phyloP scores from a whole-genome alignment of 2,888 invertebrate species.

The Drosophila meridiana region DNA sequence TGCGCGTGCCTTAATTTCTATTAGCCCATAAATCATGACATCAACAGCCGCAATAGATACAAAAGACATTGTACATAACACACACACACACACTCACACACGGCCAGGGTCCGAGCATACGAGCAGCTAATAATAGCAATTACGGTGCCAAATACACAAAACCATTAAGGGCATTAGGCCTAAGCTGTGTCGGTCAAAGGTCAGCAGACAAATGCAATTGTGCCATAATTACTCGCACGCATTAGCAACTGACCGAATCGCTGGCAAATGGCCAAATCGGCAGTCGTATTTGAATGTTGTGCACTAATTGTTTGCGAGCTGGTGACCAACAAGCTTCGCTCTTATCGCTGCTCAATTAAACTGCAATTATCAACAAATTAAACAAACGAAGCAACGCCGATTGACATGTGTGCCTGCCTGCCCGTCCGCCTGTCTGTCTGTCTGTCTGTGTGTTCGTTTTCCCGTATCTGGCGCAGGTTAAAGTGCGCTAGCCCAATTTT shows the following conservation, averaged over 20 bases:
- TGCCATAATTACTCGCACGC: slow-evolving; percentile 42
- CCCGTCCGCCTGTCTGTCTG: neutral
- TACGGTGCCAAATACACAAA: slow-evolving; percentile 56
- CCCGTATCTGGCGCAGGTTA: slow-evolving; percentile 44
- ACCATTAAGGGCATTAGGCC: slow-evolving; percentile 50
- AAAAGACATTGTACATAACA: neutral
- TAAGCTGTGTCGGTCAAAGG: slow-evolving; percentile 43
- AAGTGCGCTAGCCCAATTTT: slow-evolving; percentile 55
- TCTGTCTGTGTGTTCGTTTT: too few relatives aligned
- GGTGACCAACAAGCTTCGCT: slow-evolving; percentile 12
- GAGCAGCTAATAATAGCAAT: slow-evolving; percentile 60
- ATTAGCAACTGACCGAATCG: slow-evolving; percentile 18
- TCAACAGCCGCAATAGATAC: slow-evolving; percentile 51
- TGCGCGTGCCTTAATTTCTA: slow-evolving; percentile 47
- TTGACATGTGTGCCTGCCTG: slow-evolving; percentile 58
- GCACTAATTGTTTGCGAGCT: slow-evolving; percentile 38
- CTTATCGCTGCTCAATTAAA: slow-evolving; percentile 61
- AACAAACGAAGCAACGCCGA: slow-evolving; percentile 43
- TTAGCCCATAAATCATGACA: slow-evolving; percentile 72
- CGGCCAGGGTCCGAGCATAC: neutral
- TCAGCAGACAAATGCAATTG: slow-evolving; percentile 45
- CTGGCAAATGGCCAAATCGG: slow-evolving; percentile 33
- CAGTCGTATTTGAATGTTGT: slow-evolving; percentile 25
- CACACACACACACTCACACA: neutral
- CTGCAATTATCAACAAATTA: slow-evolving; percentile 68